These are phyloP conservation scores for Drosophila suzukii DNA, from an alignment of 1,140 invertebrate genomes.

Conservation along the genomic window DNA sequence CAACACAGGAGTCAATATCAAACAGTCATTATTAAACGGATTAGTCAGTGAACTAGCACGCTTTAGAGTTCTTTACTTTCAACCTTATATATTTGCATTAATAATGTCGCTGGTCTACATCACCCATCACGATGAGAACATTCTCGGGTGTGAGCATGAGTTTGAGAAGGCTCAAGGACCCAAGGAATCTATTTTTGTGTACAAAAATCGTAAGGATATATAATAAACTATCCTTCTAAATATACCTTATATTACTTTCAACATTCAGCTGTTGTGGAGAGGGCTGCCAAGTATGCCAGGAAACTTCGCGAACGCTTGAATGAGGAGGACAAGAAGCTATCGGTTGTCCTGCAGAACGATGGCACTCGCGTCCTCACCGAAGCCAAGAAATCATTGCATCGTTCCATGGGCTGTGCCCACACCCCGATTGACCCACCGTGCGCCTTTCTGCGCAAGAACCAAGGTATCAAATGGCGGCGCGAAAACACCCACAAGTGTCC, in stretches of 20 bases:
- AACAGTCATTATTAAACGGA: slow-evolving; percentile 3
- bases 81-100: slow-evolving; percentile 16
- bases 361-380: slow-evolving; percentile 63
- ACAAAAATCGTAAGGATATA: slow-evolving; percentile 15
- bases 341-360: slow-evolving; percentile 50
- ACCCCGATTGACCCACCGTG: slow-evolving; percentile 85
- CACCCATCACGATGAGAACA: slow-evolving; percentile 85
- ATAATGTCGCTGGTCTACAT: slow-evolving; percentile 85
- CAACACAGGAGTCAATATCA: slow-evolving; percentile 7
- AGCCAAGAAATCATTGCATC: slow-evolving; percentile 81
- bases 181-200: slow-evolving; percentile 1
- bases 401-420: slow-evolving; percentile 87
- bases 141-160: slow-evolving; percentile 83
- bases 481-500: slow-evolving; percentile 85
- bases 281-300: slow-evolving; percentile 21
- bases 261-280: slow-evolving; percentile 8
- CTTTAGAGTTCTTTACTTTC: slow-evolving; percentile 31
- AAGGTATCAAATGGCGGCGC: slow-evolving; percentile 85
- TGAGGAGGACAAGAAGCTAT: slow-evolving; percentile 55
- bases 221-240: neutral
- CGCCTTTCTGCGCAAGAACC: slow-evolving; percentile 86
- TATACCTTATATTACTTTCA: neutral
- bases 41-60: slow-evolving; percentile 20
- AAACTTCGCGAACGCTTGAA: slow-evolving; percentile 42
- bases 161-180: slow-evolving; percentile 27